Evolutionary conservation across 37 sponge, comb jelly and placozoan genomes (phyloP).

Genomic region (Crambe crambe): DNA sequence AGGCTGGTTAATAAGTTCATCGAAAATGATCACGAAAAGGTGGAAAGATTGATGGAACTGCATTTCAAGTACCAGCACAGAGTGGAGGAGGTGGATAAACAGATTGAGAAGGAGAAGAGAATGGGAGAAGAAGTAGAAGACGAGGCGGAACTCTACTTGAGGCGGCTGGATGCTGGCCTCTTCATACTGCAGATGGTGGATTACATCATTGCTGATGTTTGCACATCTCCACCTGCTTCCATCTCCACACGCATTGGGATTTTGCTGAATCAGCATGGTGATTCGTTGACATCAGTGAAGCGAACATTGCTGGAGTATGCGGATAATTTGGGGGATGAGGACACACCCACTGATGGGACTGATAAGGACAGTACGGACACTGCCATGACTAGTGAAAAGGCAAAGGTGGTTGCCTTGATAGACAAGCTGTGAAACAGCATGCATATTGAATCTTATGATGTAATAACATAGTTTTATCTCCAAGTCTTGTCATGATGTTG

Average conservation of each 20-base stretch:
- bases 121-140: conserved; percentile 39
- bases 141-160: conserved; percentile 75
- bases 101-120: conserved; percentile 42
- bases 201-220: conserved; percentile 80
- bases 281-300: conserved; percentile 50
- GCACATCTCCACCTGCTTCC: conserved; percentile 29
- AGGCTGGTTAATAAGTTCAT: conserved; percentile 87
- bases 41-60: conserved; percentile 93
- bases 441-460: too few species aligned
- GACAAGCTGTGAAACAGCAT: not conserved
- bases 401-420: not conserved
- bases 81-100: conserved; percentile 42
- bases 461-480: too few species aligned
- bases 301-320: conserved; percentile 65
- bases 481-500: too few species aligned
- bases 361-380: conserved; percentile 12
- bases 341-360: not conserved
- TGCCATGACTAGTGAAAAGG: not conserved
- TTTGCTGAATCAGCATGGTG: conserved; percentile 71
- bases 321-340: conserved; percentile 41
- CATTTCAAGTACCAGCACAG: conserved; percentile 79
- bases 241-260: conserved; percentile 47
- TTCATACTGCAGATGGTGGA: conserved; percentile 91
- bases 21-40: conserved; percentile 94
- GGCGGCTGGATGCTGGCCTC: conserved; percentile 91